Evolutionary conservation across 1,140 invertebrate genomes (phyloP).

Genomic region (Bombus affinis): DNA sequence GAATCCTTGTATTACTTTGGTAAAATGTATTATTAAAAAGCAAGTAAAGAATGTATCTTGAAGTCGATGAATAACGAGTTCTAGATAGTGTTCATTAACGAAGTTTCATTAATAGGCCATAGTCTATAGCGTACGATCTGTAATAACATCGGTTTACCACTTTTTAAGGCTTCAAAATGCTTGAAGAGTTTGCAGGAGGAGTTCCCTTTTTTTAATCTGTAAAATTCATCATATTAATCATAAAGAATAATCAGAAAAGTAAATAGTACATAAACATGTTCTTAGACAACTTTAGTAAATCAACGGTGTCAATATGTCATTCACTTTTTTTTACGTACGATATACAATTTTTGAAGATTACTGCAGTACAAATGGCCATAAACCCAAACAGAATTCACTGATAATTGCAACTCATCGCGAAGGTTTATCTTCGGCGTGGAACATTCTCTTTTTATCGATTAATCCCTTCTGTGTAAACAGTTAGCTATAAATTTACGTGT

Average conservation of each 20-base stretch:
- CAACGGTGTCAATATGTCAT: background rate
- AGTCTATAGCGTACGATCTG: slow-evolving; percentile 5
- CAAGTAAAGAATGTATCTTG: slow-evolving; percentile 33
- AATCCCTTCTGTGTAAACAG: slow-evolving; percentile 21
- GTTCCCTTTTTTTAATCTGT: background rate
- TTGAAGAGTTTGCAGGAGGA: slow-evolving; percentile 8
- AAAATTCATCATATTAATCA: background rate
- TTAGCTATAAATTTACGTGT: slow-evolving; percentile 11
- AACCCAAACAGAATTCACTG: slow-evolving; percentile 37
- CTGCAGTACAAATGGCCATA: slow-evolving; percentile 59
- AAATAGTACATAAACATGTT: background rate
- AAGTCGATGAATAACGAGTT: slow-evolving; percentile 22
- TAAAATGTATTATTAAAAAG: slow-evolving; percentile 40
- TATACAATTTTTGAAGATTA: background rate
- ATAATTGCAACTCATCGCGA: slow-evolving; percentile 37
- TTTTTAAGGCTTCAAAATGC: background rate
- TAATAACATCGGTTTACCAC: slow-evolving; percentile 11
- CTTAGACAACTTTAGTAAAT: background rate
- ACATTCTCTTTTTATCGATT: slow-evolving; percentile 48
- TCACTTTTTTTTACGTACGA: background rate
- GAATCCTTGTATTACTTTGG: slow-evolving; percentile 63
- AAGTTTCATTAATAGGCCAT: slow-evolving; percentile 22
- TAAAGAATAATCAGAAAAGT: background rate
- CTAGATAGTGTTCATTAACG: slow-evolving; percentile 21
- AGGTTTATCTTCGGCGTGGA: slow-evolving; percentile 25